Evolutionary conservation across 2,113 vertebrate genomes (phyloP).

Genomic region (Pheucticus melanocephalus): DNA sequence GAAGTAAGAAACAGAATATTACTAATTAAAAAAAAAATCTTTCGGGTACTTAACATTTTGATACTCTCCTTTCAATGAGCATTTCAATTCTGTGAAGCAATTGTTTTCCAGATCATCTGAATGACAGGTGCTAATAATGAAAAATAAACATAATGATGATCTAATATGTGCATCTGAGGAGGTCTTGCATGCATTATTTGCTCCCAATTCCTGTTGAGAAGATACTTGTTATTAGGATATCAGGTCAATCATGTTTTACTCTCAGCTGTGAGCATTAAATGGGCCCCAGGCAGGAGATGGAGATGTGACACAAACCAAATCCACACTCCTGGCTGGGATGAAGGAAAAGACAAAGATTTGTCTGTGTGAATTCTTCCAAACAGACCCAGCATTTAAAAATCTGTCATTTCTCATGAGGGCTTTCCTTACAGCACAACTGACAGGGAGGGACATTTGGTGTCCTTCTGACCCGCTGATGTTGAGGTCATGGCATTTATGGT

Average conservation of each 20-base stretch:
- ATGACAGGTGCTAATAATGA: not conserved
- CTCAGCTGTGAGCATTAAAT: not conserved
- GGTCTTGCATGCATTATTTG: not conserved
- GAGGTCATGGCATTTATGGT: not conserved
- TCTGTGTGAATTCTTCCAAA: not conserved
- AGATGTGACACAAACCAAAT: not conserved
- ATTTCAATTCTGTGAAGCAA: not conserved
- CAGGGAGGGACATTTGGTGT: not conserved
- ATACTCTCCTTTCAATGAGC: not conserved
- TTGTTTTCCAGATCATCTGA: not conserved
- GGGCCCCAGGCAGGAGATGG: not conserved
- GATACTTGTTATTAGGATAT: not conserved
- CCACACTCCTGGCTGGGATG: not conserved
- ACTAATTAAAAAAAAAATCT: not conserved
- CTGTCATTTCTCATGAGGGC: not conserved
- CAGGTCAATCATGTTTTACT: not conserved
- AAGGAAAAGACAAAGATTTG: not conserved
- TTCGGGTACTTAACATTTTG: not conserved
- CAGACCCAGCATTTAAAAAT: rapidly evolving
- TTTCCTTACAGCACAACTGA: not conserved
- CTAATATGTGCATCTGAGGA: not conserved
- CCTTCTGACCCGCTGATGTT: not conserved
- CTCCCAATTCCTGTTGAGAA: not conserved
- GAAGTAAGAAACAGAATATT: not conserved
- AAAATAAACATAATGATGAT: not conserved